phyloP scores from a whole-genome alignment of 1,140 invertebrate genomes.

The Danaus plexippus region DNA sequence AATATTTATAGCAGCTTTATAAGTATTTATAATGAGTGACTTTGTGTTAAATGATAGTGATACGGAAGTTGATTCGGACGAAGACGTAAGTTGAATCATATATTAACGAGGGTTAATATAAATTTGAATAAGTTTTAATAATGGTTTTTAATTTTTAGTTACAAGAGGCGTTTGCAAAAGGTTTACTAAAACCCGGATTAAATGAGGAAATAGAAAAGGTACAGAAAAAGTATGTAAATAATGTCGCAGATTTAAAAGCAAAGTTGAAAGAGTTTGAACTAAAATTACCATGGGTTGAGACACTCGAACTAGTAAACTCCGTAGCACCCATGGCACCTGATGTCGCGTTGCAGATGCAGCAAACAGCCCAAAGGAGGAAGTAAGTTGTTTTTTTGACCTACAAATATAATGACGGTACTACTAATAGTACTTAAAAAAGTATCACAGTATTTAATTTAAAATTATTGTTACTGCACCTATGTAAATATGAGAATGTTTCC shows the following conservation, averaged over 20 bases:
- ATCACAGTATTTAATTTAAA: neutral
- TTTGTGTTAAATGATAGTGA: slow-evolving; percentile 61
- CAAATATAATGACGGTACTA: no score
- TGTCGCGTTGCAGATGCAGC: slow-evolving; percentile 81
- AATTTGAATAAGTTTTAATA: slow-evolving; percentile 8
- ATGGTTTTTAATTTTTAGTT: slow-evolving; percentile 71
- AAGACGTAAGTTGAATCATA: slow-evolving; percentile 42
- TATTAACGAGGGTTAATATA: slow-evolving; percentile 1
- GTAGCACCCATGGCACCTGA: slow-evolving; percentile 87
- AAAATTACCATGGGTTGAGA: slow-evolving; percentile 88
- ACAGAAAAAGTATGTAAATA: slow-evolving; percentile 76
- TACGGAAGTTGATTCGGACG: slow-evolving; percentile 60
- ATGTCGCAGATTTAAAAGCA: slow-evolving; percentile 78
- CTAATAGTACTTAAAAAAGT: neutral
- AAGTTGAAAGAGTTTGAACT: slow-evolving; percentile 82
- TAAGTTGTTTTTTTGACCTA: slow-evolving; percentile 57
- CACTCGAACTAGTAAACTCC: slow-evolving; percentile 82
- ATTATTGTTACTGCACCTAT: slow-evolving; percentile 1
- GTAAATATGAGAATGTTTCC: slow-evolving; percentile 18
- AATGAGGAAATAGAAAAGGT: slow-evolving; percentile 78
- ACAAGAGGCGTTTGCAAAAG: slow-evolving; percentile 86
- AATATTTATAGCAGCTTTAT: neutral
- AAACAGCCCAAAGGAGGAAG: slow-evolving; percentile 78
- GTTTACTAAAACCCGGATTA: slow-evolving; percentile 86
- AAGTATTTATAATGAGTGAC: slow-evolving; percentile 40